Percentiles rank a stretch among this genome's conserved stretches.
These are phyloP conservation scores for Sycophila texana DNA, from an alignment of 2,888 invertebrate species.

Conservation along the genomic window DNA sequence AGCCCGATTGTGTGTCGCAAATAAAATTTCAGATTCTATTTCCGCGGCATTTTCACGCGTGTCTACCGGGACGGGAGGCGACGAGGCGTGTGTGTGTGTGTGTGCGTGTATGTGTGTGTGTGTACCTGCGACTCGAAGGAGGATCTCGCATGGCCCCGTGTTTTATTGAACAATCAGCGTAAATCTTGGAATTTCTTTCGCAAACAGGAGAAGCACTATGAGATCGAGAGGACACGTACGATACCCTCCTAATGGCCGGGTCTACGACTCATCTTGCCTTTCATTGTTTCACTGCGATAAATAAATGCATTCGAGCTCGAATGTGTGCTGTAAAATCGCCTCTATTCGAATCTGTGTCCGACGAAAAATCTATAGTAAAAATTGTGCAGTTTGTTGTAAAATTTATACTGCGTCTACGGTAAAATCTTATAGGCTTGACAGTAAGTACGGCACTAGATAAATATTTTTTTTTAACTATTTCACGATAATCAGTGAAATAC, in stretches of 20 bases:
- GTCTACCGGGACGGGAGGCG: background rate
- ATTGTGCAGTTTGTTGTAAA: too few relatives aligned
- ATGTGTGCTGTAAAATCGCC: too few relatives aligned
- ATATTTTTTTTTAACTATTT: too few relatives aligned
- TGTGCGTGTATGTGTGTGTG: background rate
- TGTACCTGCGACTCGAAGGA: background rate
- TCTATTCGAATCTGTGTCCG: too few relatives aligned
- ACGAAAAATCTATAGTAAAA: too few relatives aligned
- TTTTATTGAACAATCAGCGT: conserved; percentile 57
- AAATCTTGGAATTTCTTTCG: conserved; percentile 48
- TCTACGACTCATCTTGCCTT: background rate
- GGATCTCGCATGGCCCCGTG: conserved; percentile 19
- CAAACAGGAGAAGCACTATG: background rate
- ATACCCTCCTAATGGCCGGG: background rate
- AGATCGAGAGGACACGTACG: background rate
- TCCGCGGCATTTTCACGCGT: conserved; percentile 6
- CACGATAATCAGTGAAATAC: too few relatives aligned
- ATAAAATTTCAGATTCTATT: conserved; percentile 60
- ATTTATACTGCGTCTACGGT: too few relatives aligned
- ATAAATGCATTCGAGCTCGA: background rate
- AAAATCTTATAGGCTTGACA: too few relatives aligned
- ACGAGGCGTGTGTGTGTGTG: background rate
- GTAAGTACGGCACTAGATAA: too few relatives aligned
- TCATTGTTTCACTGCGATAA: background rate
- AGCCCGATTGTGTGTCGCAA: conserved; percentile 48